A percentile compares a stretch with the other conserved stretches of the same genome.
Conservation (phyloP, 1,140 invertebrate species). For the Cydia splendana region DNA sequence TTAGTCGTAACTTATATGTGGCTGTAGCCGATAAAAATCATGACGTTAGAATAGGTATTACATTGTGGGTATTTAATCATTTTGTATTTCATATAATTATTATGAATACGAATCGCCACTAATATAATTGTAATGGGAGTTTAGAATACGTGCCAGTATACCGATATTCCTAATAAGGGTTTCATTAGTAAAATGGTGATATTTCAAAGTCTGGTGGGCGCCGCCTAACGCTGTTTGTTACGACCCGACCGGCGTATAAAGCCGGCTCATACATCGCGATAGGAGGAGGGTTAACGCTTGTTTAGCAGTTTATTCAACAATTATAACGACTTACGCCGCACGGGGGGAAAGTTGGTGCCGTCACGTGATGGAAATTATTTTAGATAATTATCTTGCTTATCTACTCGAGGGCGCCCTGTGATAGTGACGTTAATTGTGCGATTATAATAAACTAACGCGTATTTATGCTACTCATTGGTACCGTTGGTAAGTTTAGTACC, state of each 20-base stretch:
- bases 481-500: too few relatives aligned
- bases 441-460: too few relatives aligned
- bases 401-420: neutral
- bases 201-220: constrained; percentile 2
- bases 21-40: too few relatives aligned
- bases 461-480: too few relatives aligned
- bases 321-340: constrained; percentile 33
- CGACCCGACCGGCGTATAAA: constrained; percentile 33
- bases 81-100: too few relatives aligned
- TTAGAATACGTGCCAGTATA: neutral
- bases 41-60: too few relatives aligned
- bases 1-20: too few relatives aligned
- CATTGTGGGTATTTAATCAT: too few relatives aligned
- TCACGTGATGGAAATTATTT: constrained; percentile 13
- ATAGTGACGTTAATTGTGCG: too few relatives aligned
- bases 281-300: constrained; percentile 33
- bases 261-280: constrained; percentile 34
- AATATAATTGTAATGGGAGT: neutral
- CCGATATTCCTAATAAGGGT: neutral
- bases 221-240: constrained; percentile 18
- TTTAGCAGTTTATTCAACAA: constrained; percentile 36
- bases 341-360: constrained; percentile 6
- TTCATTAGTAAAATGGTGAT: neutral
- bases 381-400: constrained; percentile 9
- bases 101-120: too few relatives aligned